phyloP scores from a whole-genome alignment of 2,888 invertebrate species.

The Smittia aterrima region DNA sequence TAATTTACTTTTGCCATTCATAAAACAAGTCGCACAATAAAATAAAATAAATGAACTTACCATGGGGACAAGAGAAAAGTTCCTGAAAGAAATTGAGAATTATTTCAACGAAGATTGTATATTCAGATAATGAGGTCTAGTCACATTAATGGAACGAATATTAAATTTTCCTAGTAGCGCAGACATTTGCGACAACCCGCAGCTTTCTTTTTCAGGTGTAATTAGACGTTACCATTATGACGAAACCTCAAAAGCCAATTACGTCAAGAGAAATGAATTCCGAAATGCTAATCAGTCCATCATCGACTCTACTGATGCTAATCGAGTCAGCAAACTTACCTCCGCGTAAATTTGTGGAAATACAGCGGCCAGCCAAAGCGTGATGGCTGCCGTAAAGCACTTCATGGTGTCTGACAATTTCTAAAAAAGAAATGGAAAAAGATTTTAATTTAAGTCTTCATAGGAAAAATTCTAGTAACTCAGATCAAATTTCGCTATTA shows the following conservation, averaged over 20 bases:
- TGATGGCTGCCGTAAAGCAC: conserved; percentile 53
- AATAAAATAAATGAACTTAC: conserved; percentile 49
- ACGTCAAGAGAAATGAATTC: conserved; percentile 31
- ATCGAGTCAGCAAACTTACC: conserved; percentile 44
- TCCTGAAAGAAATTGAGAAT: conserved; percentile 38
- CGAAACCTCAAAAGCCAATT: conserved; percentile 27
- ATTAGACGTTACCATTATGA: conserved; percentile 8
- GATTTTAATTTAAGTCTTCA: background rate
- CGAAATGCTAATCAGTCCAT: background rate
- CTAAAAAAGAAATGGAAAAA: background rate
- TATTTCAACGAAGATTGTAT: conserved; percentile 22
- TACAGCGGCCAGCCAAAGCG: conserved; percentile 53
- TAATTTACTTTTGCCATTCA: conserved; percentile 6
- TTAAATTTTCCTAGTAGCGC: background rate
- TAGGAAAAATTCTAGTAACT: no score
- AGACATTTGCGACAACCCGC: background rate
- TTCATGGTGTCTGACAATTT: conserved; percentile 38
- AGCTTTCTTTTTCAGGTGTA: conserved; percentile 15
- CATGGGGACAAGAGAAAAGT: conserved; percentile 55
- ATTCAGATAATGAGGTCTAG: conserved; percentile 34
- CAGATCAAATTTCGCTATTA: no score
- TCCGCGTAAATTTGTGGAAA: conserved; percentile 45
- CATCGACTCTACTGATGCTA: background rate
- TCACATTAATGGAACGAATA: background rate
- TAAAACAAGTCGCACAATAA: background rate